These are phyloP conservation scores for Ceyx erithaca DNA, from an alignment of 2,797 vertebrate species.

Conservation along the genomic window DNA sequence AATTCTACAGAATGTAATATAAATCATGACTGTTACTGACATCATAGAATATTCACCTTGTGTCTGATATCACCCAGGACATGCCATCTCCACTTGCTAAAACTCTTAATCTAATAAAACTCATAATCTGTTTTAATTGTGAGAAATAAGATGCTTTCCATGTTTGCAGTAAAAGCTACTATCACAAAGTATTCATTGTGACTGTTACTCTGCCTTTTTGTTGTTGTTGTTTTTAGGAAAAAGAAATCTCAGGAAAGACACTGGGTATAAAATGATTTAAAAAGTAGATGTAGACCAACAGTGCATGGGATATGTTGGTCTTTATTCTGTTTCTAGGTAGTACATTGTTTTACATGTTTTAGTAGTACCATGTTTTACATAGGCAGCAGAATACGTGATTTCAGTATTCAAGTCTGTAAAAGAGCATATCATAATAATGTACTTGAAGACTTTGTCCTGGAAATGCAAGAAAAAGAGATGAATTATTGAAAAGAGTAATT, in stretches of 20 bases:
- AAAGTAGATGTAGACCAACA: background rate
- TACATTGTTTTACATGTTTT: background rate
- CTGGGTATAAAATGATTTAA: background rate
- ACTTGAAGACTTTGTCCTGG: background rate
- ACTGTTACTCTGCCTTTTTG: background rate
- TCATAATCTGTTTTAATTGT: background rate
- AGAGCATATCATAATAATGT: background rate
- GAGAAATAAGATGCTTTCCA: background rate
- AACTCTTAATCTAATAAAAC: background rate
- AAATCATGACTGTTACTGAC: background rate
- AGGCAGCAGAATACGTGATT: rapidly evolving
- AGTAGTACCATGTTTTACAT: too few relatives aligned
- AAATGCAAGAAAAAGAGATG: background rate
- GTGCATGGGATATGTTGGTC: background rate
- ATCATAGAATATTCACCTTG: background rate
- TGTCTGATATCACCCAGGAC: background rate
- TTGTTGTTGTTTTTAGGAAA: background rate
- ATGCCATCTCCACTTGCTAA: background rate
- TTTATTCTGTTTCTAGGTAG: background rate
- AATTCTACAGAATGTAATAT: background rate
- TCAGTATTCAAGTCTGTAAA: background rate
- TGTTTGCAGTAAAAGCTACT: background rate
- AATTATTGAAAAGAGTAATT: background rate
- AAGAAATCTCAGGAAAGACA: background rate
- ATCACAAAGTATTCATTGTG: background rate